These are phyloP conservation scores for Xerus inauris DNA, from an alignment of 2,113 vertebrate genomes.

Conservation along the genomic window DNA sequence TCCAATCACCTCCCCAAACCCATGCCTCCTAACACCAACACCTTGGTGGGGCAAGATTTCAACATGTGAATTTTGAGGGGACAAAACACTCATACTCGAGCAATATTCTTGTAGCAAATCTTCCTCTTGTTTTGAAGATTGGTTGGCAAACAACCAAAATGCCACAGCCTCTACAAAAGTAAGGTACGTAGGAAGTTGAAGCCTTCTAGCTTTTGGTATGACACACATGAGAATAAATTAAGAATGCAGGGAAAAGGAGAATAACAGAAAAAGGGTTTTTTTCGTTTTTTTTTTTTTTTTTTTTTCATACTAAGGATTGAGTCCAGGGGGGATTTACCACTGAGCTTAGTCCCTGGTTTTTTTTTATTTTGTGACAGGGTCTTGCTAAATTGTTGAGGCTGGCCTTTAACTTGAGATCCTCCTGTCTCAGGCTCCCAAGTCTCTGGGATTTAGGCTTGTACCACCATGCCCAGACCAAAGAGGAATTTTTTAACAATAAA, in stretches of 20 bases:
- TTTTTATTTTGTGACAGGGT: too few relatives aligned
- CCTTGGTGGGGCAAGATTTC: not conserved
- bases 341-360: too few relatives aligned
- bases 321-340: too few relatives aligned
- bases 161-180: not conserved
- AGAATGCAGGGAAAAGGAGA: not conserved
- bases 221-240: not conserved
- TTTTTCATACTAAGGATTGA: too few relatives aligned
- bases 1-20: not conserved
- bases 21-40: not conserved
- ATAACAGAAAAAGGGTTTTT: too few relatives aligned
- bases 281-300: too few relatives aligned
- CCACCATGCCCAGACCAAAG: too few relatives aligned
- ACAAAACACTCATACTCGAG: not conserved
- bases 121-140: not conserved
- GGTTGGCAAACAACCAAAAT: not conserved
- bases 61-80: too few relatives aligned
- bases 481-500: not conserved
- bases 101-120: not conserved
- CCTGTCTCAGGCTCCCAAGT: too few relatives aligned
- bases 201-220: not conserved
- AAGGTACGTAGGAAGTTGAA: not conserved
- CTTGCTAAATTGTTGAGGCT: too few relatives aligned
- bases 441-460: too few relatives aligned
- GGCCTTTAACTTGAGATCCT: too few relatives aligned